phyloP scores from a whole-genome alignment of 2,797 vertebrate genomes.

The Odontamblyopus lacepedii region DNA sequence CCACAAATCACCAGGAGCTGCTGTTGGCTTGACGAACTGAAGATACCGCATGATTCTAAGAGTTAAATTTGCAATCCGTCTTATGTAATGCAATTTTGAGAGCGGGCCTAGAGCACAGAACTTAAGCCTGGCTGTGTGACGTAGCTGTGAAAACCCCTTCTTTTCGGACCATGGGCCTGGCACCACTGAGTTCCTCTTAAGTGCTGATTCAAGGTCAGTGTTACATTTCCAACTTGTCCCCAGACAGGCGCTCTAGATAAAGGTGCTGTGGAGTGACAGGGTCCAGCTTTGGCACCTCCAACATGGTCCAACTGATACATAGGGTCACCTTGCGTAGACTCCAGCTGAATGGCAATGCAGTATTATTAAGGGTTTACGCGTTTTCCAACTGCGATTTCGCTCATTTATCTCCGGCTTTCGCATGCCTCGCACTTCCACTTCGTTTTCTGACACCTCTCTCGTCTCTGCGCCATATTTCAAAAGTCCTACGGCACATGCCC shows the following conservation, averaged over 20 bases:
- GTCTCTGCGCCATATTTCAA: conserved; percentile 38
- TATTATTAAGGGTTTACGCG: conserved; percentile 42
- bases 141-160: conserved; percentile 50
- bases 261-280: conserved; percentile 23
- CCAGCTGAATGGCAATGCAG: conserved; percentile 60
- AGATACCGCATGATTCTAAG: background rate
- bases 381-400: conserved; percentile 10
- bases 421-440: conserved; percentile 18
- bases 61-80: conserved; percentile 14
- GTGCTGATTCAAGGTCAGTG: conserved; percentile 73
- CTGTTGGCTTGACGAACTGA: conserved; percentile 19
- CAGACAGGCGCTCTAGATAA: conserved; percentile 38
- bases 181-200: conserved; percentile 36
- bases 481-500: conserved; percentile 34
- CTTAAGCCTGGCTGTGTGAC: conserved; percentile 44
- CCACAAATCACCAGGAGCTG: conserved; percentile 5
- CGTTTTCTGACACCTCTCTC: conserved; percentile 19
- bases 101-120: conserved; percentile 32
- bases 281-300: conserved; percentile 21
- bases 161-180: conserved; percentile 44
- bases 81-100: conserved; percentile 29
- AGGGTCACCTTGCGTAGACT: conserved; percentile 70
- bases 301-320: conserved; percentile 30
- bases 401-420: conserved; percentile 29
- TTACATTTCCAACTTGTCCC: conserved; percentile 55